A percentile compares a stretch with the other conserved stretches of the same genome.
Evolutionary conservation across 2,113 vertebrate species (phyloP).

Genomic region (Lutjanus erythropterus): DNA sequence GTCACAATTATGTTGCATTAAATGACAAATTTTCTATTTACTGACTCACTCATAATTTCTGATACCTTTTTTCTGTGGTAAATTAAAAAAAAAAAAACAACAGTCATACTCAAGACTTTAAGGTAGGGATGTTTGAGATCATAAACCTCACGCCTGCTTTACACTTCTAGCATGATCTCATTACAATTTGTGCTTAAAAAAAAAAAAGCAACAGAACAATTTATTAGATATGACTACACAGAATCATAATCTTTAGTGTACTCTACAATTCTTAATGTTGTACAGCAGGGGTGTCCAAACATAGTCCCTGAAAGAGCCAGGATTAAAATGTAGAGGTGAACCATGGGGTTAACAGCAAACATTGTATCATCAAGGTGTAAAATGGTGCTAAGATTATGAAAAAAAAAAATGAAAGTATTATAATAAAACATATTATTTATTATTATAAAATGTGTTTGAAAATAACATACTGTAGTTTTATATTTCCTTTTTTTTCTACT

Average conservation of each 20-base stretch:
- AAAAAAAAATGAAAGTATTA: too few species aligned
- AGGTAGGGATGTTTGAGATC: not conserved
- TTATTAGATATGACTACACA: not conserved
- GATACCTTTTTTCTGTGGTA: not conserved
- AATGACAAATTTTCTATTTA: slow-evolving; percentile 94
- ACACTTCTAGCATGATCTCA: not conserved
- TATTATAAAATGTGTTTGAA: too few species aligned
- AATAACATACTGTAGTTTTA: too few species aligned
- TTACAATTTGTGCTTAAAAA: not conserved
- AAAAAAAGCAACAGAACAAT: not conserved
- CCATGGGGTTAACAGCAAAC: too few species aligned
- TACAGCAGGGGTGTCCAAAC: too few species aligned
- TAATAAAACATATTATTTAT: too few species aligned
- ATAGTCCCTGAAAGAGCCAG: too few species aligned
- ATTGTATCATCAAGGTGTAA: too few species aligned
- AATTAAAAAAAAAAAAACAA: not conserved
- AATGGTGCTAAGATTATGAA: too few species aligned
- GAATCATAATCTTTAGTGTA: not conserved
- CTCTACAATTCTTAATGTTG: not conserved
- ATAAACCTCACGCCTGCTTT: not conserved
- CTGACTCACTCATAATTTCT: slow-evolving; percentile 72
- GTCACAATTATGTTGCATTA: slow-evolving; percentile 92
- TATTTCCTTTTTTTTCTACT: too few species aligned
- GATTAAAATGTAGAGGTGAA: too few species aligned
- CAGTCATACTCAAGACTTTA: not conserved